Evolutionary conservation across 2,113 vertebrate species (phyloP).

Genomic region (Pangasianodon hypophthalmus): DNA sequence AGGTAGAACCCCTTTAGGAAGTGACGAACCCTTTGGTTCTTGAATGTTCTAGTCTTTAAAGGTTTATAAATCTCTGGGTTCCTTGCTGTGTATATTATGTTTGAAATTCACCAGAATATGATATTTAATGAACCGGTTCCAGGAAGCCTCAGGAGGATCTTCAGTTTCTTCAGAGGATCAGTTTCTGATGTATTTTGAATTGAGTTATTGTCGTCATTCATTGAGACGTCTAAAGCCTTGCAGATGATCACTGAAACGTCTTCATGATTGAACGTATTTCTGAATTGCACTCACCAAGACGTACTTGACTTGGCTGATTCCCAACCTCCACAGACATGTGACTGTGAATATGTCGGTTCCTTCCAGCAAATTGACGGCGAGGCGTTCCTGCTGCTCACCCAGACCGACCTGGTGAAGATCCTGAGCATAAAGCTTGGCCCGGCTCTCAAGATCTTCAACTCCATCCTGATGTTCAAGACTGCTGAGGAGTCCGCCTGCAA

Average conservation of each 20-base stretch:
- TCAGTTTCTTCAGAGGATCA: neutral
- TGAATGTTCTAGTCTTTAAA: no score
- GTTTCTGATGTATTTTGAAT: neutral
- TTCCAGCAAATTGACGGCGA: conserved; percentile 86
- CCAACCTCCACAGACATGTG: neutral
- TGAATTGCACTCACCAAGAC: neutral
- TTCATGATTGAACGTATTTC: neutral
- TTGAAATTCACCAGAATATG: no score
- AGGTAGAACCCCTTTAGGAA: neutral
- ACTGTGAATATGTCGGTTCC: neutral
- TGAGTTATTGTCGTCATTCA: neutral
- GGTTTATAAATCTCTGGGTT: no score
- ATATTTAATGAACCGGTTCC: neutral
- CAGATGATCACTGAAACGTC: neutral
- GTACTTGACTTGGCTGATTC: neutral
- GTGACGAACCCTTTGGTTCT: neutral
- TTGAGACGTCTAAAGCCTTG: neutral
- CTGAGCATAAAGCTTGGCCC: conserved; percentile 88
- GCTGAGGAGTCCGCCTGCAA: conserved; percentile 81
- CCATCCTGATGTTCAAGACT: conserved; percentile 88
- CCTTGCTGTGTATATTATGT: neutral
- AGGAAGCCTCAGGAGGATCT: neutral
- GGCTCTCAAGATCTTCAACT: conserved; percentile 88
- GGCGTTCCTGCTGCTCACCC: conserved; percentile 86
- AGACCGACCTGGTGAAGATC: conserved; percentile 87